These are phyloP conservation scores for Odontamblyopus rebecca DNA, from an alignment of 2,797 vertebrate genomes.

Conservation along the genomic window DNA sequence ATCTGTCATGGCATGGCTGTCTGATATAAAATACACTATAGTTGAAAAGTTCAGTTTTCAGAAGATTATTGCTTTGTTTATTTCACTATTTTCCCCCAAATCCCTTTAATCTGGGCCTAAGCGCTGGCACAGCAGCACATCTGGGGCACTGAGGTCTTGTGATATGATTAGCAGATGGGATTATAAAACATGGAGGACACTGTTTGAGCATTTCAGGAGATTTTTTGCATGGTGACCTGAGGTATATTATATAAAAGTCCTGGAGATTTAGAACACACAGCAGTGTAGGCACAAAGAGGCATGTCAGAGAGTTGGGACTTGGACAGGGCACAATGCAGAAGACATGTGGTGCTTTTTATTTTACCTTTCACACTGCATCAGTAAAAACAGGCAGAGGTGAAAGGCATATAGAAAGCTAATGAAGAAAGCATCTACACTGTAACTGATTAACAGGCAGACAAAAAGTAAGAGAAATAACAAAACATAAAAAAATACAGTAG, in stretches of 20 bases:
- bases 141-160: slow-evolving; percentile 60
- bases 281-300: slow-evolving; percentile 22
- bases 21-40: slow-evolving; percentile 21
- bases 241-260: slow-evolving; percentile 36
- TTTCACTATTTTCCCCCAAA: slow-evolving; percentile 62
- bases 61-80: slow-evolving; percentile 72
- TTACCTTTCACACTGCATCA: slow-evolving; percentile 30
- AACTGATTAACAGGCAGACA: not conserved
- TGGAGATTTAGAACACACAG: slow-evolving; percentile 37
- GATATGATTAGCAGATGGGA: slow-evolving; percentile 53
- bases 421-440: not conserved
- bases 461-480: not conserved
- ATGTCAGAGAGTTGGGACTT: slow-evolving; percentile 28
- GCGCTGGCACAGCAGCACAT: slow-evolving; percentile 50
- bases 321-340: slow-evolving; percentile 19
- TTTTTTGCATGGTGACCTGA: slow-evolving; percentile 37
- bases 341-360: slow-evolving; percentile 46
- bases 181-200: slow-evolving; percentile 50
- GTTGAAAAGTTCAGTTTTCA: slow-evolving; percentile 59
- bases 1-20: slow-evolving; percentile 10
- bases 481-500: not conserved
- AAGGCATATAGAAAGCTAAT: slow-evolving; percentile 9
- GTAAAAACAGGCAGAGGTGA: not conserved
- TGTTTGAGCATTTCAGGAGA: slow-evolving; percentile 46
- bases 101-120: slow-evolving; percentile 65